Conservation (phyloP, 1,140 invertebrate genomes). For the Anagrus nilaparvatae region DNA sequence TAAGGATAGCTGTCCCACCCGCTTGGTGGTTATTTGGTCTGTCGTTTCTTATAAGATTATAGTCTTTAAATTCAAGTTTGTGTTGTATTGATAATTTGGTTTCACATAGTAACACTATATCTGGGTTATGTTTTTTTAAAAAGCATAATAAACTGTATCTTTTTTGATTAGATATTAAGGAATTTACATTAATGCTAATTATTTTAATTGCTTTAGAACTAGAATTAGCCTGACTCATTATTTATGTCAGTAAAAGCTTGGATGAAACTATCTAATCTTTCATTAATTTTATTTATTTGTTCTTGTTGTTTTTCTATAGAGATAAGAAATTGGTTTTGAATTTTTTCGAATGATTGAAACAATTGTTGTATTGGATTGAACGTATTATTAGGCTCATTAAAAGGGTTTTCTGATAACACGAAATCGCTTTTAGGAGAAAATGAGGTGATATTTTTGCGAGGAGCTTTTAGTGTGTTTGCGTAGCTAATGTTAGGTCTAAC, state of each 20-base stretch:
- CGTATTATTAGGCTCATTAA: neutral
- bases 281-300: neutral
- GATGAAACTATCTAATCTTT: neutral
- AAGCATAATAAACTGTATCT: slow-evolving; percentile 4
- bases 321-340: neutral
- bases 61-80: slow-evolving; percentile 12
- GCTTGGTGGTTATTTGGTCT: slow-evolving; percentile 8
- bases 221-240: neutral
- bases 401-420: neutral
- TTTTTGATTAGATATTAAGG: slow-evolving; percentile 13
- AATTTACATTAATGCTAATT: slow-evolving; percentile 14
- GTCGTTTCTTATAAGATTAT: slow-evolving; percentile 16
- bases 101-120: slow-evolving; percentile 13
- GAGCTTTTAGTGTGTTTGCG: neutral
- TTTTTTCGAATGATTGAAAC: neutral
- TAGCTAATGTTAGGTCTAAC: neutral
- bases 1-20: slow-evolving; percentile 17
- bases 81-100: slow-evolving; percentile 16
- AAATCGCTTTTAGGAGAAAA: neutral
- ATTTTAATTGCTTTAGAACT: slow-evolving; percentile 4
- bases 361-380: neutral
- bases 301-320: neutral
- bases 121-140: slow-evolving; percentile 12
- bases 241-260: neutral
- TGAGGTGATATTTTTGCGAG: neutral